Base-by-base conservation (phyloP, 1,140 invertebrate species). In the Grapholita molesta region DNA sequence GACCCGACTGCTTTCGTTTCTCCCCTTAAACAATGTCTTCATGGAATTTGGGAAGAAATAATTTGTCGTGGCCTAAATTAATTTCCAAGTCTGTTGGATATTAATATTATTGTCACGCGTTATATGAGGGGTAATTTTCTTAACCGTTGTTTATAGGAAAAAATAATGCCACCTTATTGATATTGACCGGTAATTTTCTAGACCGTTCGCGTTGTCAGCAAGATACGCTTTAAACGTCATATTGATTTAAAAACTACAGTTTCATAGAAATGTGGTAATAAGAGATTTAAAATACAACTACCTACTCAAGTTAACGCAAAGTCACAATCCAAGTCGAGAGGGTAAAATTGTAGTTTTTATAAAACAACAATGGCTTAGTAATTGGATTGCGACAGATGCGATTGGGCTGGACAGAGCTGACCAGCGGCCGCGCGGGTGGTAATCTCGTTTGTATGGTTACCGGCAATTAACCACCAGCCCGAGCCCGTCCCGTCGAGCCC, bases 401-500 rank as follows among this genome's bases (percentile, higher is more conserved):
- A 83, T 80, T 76, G 71, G 74, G 72, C 18, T 53, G 67, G 64
- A 66, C 66, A 38, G 18, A 38, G 52, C 69, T 48, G 61, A 69
- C 57, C 75, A 25, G 71, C 57, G 68, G 61, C 69, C 73, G 68
- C 53, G 65, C 74, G 71, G 66, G 25, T 68, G 53, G 78, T 88
- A 86, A 86, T 84, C 83, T 83, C 76, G 76, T 86, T 86, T 84
- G 79, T 76, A 70, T 76, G 70, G 75, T 81, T 80, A 83, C 78
- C 72, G 75, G 72, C 84, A 88, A 86, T 86, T 85, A 88, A 79
- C 70, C 72, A 70, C 74, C 71, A 70, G 72, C 66, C 70, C 69
- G 55, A 3, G 21, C 25, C 66, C 24, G 66, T 42, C 18, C 8
- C 9, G 64, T 21, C 55, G n/a, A 64, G 12, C 25, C n/a, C 7